Evolutionary conservation across 2,113 vertebrate genomes (phyloP).

Genomic region (Astur gentilis): DNA sequence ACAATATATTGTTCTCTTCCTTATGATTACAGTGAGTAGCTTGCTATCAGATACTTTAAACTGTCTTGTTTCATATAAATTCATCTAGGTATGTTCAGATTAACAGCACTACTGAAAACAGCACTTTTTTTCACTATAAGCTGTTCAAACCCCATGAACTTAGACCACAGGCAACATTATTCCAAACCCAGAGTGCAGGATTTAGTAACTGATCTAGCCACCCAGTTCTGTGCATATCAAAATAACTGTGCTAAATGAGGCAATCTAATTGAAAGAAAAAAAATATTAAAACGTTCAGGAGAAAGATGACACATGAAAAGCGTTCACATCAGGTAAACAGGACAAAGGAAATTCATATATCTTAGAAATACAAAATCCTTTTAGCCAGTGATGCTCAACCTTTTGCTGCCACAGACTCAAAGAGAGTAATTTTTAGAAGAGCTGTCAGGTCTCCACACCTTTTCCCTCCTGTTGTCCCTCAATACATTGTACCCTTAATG

Average conservation of each 20-base stretch:
- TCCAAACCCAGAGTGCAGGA: not conserved
- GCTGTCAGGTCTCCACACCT: not conserved
- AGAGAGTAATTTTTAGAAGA: not conserved
- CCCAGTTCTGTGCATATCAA: not conserved
- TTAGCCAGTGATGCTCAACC: not conserved
- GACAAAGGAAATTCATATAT: not conserved
- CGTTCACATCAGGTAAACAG: not conserved
- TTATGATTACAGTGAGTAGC: not conserved
- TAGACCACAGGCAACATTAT: not conserved
- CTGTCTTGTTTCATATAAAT: not conserved
- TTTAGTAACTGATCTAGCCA: not conserved
- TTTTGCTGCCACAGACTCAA: not conserved
- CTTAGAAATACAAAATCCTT: not conserved
- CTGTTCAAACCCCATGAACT: not conserved
- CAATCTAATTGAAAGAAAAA: not conserved
- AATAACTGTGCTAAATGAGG: not conserved
- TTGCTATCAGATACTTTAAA: not conserved
- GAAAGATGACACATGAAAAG: not conserved
- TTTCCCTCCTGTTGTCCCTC: not conserved
- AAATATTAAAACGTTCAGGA: not conserved
- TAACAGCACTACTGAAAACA: not conserved
- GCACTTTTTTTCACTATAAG: not conserved
- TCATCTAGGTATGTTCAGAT: not conserved
- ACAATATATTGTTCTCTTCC: not conserved
- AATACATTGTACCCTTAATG: not conserved